Conservation (phyloP, 92 coral and sea anemone genomes). For the Paragorgia papillata region DNA sequence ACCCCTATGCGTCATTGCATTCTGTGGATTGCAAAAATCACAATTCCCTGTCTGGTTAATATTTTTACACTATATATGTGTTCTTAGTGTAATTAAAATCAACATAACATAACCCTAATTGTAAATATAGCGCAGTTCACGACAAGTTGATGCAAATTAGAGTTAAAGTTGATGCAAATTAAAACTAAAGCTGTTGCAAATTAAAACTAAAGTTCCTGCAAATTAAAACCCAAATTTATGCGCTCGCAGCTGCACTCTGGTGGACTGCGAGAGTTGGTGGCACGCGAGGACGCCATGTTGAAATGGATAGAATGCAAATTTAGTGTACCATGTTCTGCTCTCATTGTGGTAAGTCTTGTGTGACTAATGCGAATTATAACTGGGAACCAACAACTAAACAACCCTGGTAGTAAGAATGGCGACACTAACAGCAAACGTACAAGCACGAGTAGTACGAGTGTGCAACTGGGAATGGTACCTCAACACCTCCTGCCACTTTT, state of each 20-base stretch:
- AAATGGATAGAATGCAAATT: neutral
- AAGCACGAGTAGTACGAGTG: neutral
- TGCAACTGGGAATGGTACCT: neutral
- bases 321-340: conserved; percentile 1
- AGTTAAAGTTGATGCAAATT: neutral
- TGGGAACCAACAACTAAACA: neutral
- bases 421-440: neutral
- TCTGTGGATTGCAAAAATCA: too few species aligned
- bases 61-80: too few species aligned
- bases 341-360: conserved; percentile 9
- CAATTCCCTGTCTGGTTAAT: too few species aligned
- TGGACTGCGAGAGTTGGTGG: neutral
- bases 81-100: too few species aligned
- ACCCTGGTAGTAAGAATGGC: neutral
- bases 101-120: too few species aligned
- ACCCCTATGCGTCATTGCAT: too few species aligned
- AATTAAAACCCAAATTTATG: neutral
- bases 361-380: conserved; percentile 11
- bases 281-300: neutral
- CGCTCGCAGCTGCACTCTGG: neutral
- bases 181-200: neutral
- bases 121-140: too few species aligned
- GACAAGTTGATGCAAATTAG: neutral
- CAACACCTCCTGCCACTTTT: conserved; percentile 6
- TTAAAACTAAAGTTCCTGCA: neutral